Conservation (phyloP, 2,888 invertebrate genomes). For the Drosophila paramelanica region DNA sequence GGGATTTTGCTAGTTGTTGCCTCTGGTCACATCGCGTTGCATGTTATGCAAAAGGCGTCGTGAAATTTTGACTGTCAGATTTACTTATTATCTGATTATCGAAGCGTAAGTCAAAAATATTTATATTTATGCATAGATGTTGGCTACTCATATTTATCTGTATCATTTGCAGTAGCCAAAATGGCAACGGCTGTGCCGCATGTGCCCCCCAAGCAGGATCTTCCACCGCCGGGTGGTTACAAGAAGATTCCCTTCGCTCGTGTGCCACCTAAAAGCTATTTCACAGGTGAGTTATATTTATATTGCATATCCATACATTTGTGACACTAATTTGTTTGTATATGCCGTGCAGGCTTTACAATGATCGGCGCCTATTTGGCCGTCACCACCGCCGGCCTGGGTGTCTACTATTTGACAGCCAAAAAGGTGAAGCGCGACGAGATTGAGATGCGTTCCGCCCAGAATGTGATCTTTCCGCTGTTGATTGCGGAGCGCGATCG, state of each 20-base stretch:
- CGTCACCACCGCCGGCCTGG: constrained; percentile 87
- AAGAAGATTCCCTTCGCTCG: constrained; percentile 90
- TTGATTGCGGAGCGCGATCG: constrained; percentile 94
- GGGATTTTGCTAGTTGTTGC: constrained; percentile 12
- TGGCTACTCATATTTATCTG: background rate
- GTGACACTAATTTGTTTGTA: background rate
- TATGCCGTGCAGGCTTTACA: constrained; percentile 86
- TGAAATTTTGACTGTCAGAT: constrained; percentile 61
- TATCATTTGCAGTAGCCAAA: constrained; percentile 46
- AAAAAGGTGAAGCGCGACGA: constrained; percentile 86
- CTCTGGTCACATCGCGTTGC: constrained; percentile 60
- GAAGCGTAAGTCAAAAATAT: constrained; percentile 54
- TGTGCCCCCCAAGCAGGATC: constrained; percentile 89
- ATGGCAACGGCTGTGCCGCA: constrained; percentile 79
- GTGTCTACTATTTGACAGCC: constrained; percentile 87
- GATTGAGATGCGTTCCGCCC: constrained; percentile 91
- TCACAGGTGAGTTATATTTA: constrained; percentile 87
- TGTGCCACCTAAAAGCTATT: constrained; percentile 89
- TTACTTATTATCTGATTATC: constrained; percentile 33
- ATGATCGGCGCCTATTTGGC: constrained; percentile 88
- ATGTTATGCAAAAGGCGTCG: constrained; percentile 81
- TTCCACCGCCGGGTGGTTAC: constrained; percentile 97
- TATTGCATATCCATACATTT: background rate
- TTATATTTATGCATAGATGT: background rate
- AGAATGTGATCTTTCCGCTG: constrained; percentile 91